phyloP scores from a whole-genome alignment of 1,140 invertebrate genomes.

The Argopecten irradians region DNA sequence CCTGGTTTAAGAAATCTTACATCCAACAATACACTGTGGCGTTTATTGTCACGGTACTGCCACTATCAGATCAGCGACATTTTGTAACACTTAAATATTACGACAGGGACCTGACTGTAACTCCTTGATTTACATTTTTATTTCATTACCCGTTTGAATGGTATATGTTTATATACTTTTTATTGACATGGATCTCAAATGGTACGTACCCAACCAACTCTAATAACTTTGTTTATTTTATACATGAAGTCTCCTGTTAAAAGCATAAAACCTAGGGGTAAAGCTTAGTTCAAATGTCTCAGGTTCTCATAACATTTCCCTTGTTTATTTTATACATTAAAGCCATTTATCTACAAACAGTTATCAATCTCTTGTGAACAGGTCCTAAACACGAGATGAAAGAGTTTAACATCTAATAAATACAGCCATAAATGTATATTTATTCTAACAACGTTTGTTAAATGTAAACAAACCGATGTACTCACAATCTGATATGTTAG shows the following conservation, averaged over 20 bases:
- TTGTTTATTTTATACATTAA: not conserved
- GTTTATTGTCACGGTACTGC: too few species aligned
- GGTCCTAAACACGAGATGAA: not conserved
- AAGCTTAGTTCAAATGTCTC: not conserved
- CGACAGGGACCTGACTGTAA: not conserved
- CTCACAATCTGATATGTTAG: not conserved
- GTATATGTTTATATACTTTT: not conserved
- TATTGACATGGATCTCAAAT: not conserved
- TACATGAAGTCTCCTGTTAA: not conserved
- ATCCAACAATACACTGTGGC: too few species aligned
- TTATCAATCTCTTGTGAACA: constrained; percentile 16
- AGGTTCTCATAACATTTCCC: not conserved
- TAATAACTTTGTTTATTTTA: not conserved
- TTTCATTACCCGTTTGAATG: not conserved
- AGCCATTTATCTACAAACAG: not conserved
- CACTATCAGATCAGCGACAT: too few species aligned
- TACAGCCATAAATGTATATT: not conserved
- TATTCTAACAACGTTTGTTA: not conserved
- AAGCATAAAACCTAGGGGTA: not conserved
- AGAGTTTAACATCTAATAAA: not conserved
- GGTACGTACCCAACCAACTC: not conserved
- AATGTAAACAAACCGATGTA: not conserved
- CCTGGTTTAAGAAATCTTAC: too few species aligned
- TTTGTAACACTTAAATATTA: too few species aligned
- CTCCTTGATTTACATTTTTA: not conserved